These are phyloP conservation scores for Tanypteryx hageni DNA, from an alignment of 2,888 invertebrate genomes.

Conservation along the genomic window DNA sequence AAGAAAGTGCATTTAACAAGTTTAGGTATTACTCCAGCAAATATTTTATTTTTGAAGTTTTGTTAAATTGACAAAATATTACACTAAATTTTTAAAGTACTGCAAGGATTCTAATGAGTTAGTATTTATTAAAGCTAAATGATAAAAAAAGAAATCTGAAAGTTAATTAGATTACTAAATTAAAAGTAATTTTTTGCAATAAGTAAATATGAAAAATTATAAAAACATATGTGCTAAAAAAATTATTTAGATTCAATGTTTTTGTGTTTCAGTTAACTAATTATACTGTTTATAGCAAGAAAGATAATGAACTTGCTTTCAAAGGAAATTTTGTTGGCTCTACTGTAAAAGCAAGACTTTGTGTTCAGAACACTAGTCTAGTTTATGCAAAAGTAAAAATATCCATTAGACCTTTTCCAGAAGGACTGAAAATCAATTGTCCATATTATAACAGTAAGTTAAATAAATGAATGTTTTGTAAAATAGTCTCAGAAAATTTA, in stretches of 20 bases:
- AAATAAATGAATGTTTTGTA: background rate
- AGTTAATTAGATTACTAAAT: background rate
- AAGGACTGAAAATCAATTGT: background rate
- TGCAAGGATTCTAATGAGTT: background rate
- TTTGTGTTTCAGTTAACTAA: background rate
- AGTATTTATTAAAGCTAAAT: background rate
- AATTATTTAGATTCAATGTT: background rate
- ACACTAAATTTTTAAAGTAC: too few species aligned
- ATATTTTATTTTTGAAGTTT: too few species aligned
- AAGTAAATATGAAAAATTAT: background rate
- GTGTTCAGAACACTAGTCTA: slow-evolving; percentile 3
- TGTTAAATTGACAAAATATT: too few species aligned
- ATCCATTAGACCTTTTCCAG: background rate
- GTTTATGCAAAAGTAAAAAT: background rate
- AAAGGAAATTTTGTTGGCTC: slow-evolving; percentile 6
- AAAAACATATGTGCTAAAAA: background rate
- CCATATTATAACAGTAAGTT: background rate
- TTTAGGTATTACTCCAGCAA: too few species aligned
- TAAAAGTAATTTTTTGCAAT: background rate
- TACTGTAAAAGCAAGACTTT: slow-evolving; percentile 16
- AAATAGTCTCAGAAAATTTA: background rate
- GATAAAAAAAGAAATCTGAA: background rate
- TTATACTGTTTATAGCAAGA: slow-evolving; percentile 20
- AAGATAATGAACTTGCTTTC: slow-evolving; percentile 43
- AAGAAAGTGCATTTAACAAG: too few species aligned